Base-by-base conservation (phyloP, 2,113 vertebrate genomes). In the Entosphenus tridentatus region DNA sequence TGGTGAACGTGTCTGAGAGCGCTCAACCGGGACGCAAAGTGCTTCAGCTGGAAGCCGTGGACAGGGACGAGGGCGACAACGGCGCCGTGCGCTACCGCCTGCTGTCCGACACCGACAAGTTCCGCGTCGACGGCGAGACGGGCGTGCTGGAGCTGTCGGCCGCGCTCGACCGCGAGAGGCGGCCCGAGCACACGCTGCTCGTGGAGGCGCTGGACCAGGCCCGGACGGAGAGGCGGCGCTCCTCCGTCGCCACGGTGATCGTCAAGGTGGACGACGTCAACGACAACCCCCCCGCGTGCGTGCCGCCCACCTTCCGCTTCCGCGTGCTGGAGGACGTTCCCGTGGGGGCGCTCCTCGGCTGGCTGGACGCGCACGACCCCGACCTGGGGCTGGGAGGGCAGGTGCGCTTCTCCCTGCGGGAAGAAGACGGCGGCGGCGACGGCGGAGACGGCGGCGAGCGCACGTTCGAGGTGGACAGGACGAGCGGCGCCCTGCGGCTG, bases 291-390 rank as follows among this genome's bases (percentile, higher is more conserved):
- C 93, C 93, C 0, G 85, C 79, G 57, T 96, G 93, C 77, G 80
- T 98, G 72, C 93, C 92, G 57, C 78, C 85, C 2, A 90, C 86
- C 75, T 93, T 95, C 58, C 85, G 76, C 2, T 84, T 91, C 68
- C 93, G 85, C 78, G 83, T 92, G 70, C 81, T 90, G 59, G 92
- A 98, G 76, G 93, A 98, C 75, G 83, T 98, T 69, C 93, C 93
- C 0, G 77, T 93, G 58, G 93, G 93, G 71, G 83, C 92, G 9
- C 78, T 98, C 8, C 79, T 96, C 67, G 88, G 79, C 11, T 96
- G 92, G 91, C 75, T 96, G 56, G 90, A 98, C 76, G 87, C 93
- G 59, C 79, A 89, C 0, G 93, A 98, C 76, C 86, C 86, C 1
- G 92, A 96, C 67, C 12, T 85, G 1, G 92, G 90, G 12, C 82